Conservation (phyloP, 2,113 vertebrate genomes). For the Terrapene triunguis region DNA sequence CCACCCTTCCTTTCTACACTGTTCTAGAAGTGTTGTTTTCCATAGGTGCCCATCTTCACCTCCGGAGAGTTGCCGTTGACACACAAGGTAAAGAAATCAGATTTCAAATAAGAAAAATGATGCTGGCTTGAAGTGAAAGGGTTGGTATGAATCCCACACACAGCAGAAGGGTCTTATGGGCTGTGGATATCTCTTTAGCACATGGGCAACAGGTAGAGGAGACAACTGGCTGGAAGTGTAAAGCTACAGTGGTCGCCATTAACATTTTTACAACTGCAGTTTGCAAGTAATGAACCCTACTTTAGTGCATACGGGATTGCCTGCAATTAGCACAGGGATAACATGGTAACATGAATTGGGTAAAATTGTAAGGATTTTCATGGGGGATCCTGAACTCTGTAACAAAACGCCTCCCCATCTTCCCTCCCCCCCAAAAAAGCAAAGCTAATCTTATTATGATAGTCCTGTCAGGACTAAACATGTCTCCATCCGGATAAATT, state of each 20-base stretch:
- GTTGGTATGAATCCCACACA: not conserved
- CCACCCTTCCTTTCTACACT: not conserved
- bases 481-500: not conserved
- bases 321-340: not conserved
- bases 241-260: not conserved
- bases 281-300: not conserved
- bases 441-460: not conserved
- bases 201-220: not conserved
- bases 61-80: not conserved
- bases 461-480: not conserved
- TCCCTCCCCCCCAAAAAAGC: rapidly evolving
- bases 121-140: not conserved
- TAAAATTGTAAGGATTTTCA: not conserved
- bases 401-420: not conserved
- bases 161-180: not conserved
- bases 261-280: not conserved
- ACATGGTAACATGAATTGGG: not conserved
- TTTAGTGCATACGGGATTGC: not conserved
- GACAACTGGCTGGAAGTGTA: not conserved
- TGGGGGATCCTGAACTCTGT: not conserved
- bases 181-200: not conserved
- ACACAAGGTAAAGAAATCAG: not conserved
- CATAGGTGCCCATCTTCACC: not conserved
- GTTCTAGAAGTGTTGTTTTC: not conserved
- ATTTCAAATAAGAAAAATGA: not conserved